Conservation (phyloP, 2,797 vertebrate species). For the Pseudocheirus occidentalis region DNA sequence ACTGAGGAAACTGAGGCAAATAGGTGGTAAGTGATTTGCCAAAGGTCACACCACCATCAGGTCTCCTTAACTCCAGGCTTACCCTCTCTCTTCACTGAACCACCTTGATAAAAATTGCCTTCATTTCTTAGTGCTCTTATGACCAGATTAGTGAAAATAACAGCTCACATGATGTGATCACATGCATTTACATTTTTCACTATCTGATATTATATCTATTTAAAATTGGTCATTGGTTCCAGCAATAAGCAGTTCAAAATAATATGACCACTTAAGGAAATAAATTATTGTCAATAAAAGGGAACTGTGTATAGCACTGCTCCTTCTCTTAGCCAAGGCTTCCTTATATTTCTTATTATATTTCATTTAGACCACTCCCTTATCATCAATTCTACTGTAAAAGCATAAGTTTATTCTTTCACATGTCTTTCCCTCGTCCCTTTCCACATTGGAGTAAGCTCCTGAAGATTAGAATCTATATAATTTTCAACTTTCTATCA, state of each 20-base stretch:
- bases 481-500: background rate
- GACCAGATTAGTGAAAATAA: background rate
- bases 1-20: background rate
- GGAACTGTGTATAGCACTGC: background rate
- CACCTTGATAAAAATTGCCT: background rate
- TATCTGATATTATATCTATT: background rate
- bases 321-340: background rate
- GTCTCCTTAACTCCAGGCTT: background rate
- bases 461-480: background rate
- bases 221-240: background rate
- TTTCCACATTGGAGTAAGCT: background rate
- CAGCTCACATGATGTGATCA: background rate
- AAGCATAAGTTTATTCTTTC: background rate
- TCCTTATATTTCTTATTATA: background rate
- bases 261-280: background rate
- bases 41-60: background rate
- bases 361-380: background rate
- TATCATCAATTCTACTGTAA: background rate
- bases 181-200: background rate
- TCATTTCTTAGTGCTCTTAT: background rate
- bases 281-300: background rate
- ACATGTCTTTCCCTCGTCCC: background rate
- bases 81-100: background rate
- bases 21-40: background rate
- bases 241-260: background rate